Conservation (phyloP, 30 jellyfish, hydroid and myxozoan genomes). For the Nemopilema nomurai region DNA sequence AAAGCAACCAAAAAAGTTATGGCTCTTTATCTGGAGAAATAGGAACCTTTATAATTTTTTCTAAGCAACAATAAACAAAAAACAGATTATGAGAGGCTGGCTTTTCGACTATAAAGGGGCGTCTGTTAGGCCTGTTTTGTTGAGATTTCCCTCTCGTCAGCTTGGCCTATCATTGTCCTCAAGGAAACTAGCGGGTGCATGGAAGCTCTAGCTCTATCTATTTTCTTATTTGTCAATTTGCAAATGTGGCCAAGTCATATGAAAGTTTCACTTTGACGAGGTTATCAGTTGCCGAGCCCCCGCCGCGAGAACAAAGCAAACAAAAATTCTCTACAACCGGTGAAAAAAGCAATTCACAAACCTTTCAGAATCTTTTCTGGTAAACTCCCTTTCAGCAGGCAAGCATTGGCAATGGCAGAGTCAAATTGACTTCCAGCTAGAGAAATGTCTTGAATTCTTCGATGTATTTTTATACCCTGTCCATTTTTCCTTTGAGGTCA, state of each 20-base stretch:
- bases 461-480: not conserved
- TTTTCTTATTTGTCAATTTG: too few species aligned
- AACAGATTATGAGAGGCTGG: too few species aligned
- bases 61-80: not conserved
- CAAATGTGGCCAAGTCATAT: too few species aligned
- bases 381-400: not conserved
- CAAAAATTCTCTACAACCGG: not conserved
- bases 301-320: not conserved
- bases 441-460: not conserved
- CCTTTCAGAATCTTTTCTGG: not conserved
- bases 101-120: too few species aligned
- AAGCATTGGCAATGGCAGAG: not conserved
- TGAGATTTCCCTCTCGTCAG: too few species aligned
- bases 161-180: too few species aligned
- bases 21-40: not conserved
- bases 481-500: not conserved
- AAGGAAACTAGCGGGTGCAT: too few species aligned
- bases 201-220: too few species aligned
- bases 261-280: not conserved
- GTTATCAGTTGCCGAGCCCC: not conserved
- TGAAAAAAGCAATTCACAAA: not conserved
- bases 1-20: not conserved
- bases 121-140: too few species aligned
- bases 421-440: not conserved
- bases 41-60: too few species aligned